Conservation (phyloP, 2,113 vertebrate species). For the Pachyramphus minor region DNA sequence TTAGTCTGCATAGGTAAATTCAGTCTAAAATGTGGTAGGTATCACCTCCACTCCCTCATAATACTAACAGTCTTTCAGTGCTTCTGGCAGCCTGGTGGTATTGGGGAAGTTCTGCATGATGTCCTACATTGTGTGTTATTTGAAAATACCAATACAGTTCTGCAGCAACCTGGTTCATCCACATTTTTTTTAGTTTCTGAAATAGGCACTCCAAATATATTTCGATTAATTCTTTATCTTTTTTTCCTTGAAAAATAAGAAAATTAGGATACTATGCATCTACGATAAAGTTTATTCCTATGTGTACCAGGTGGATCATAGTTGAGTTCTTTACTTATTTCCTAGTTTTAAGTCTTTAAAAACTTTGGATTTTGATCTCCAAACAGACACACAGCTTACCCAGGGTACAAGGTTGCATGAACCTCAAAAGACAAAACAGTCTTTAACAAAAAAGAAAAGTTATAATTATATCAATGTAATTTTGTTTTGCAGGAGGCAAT, state of each 20-base stretch:
- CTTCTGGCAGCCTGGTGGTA: background rate
- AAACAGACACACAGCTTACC: background rate
- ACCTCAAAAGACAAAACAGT: background rate
- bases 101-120: background rate
- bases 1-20: background rate
- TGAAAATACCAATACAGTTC: background rate
- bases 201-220: background rate
- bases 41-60: background rate
- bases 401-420: background rate
- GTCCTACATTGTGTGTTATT: background rate
- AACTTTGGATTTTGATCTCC: background rate
- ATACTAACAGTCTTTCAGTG: background rate
- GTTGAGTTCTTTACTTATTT: background rate
- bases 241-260: background rate
- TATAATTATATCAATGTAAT: background rate
- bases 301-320: background rate
- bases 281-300: background rate
- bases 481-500: constrained; percentile 85
- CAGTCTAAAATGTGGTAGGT: background rate
- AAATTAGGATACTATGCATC: background rate
- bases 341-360: background rate
- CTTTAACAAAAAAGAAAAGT: constrained; percentile 48
- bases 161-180: background rate
- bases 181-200: background rate
- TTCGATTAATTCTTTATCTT: background rate